A percentile compares a stretch with the other conserved stretches of the same genome.
Conservation (phyloP, 2,113 vertebrate species). For the Phrynosoma blainvillii region DNA sequence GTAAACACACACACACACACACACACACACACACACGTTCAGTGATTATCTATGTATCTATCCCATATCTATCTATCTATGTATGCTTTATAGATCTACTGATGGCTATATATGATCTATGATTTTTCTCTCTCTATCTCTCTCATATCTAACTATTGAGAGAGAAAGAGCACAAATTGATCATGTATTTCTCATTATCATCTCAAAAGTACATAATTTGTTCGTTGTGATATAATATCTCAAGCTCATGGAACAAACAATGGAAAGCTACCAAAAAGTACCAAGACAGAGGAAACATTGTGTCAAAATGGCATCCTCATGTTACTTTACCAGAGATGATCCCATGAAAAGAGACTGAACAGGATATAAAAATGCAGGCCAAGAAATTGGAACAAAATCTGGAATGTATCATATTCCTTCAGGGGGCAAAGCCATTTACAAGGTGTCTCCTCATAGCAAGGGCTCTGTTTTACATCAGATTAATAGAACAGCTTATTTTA, state of each 20-base stretch:
- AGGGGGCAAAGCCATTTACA: conserved; percentile 30
- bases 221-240: not conserved
- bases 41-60: too few relatives aligned
- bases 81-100: too few relatives aligned
- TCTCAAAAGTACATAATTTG: not conserved
- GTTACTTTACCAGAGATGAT: conserved; percentile 5
- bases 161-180: too few relatives aligned
- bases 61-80: too few relatives aligned
- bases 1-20: too few relatives aligned
- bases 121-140: not conserved
- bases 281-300: not conserved
- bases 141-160: not conserved
- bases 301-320: not conserved
- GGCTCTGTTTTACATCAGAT: conserved; percentile 33
- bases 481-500: conserved; percentile 41
- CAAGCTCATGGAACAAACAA: not conserved
- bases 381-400: conserved; percentile 22
- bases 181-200: not conserved
- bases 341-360: not conserved
- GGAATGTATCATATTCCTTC: conserved; percentile 27
- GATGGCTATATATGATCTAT: too few relatives aligned
- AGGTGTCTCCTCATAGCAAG: conserved; percentile 33
- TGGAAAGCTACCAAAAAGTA: not conserved
- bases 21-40: too few relatives aligned
- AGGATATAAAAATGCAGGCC: conserved; percentile 5